Evolutionary conservation across 2,888 invertebrate genomes (phyloP).

Genomic region (Carpatolechia fugitivella): DNA sequence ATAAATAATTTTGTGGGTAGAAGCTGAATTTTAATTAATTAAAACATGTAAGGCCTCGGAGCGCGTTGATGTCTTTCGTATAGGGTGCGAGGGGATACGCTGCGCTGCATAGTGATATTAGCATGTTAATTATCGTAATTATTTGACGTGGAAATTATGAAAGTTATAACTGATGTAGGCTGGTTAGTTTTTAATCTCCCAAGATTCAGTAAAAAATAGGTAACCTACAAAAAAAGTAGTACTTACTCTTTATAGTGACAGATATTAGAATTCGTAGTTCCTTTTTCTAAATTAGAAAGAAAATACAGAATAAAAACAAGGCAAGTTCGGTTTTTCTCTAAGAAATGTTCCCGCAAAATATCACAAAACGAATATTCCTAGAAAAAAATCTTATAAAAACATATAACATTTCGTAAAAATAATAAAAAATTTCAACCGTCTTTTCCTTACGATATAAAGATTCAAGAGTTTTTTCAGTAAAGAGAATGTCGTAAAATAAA

Average conservation of each 20-base stretch:
- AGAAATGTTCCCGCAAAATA: too few relatives aligned
- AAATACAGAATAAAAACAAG: background rate
- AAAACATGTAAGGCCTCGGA: background rate
- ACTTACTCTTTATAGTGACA: too few relatives aligned
- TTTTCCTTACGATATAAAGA: background rate
- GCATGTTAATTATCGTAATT: too few relatives aligned
- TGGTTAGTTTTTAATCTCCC: too few relatives aligned
- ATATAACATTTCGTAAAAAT: background rate
- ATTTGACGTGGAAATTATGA: too few relatives aligned
- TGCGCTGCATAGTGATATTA: background rate
- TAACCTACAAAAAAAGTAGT: too few relatives aligned
- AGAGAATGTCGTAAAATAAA: background rate
- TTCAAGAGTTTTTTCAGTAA: background rate
- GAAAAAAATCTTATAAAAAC: background rate
- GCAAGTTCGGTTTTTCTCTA: too few relatives aligned
- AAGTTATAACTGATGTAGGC: too few relatives aligned
- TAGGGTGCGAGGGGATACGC: constrained; percentile 10
- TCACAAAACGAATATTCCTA: too few relatives aligned
- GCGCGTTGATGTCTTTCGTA: constrained; percentile 70
- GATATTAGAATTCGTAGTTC: too few relatives aligned
- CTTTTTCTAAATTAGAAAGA: too few relatives aligned
- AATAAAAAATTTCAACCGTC: background rate
- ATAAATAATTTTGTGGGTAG: constrained; percentile 5
- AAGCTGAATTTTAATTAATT: constrained; percentile 1
- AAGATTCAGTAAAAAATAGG: too few relatives aligned